These are phyloP conservation scores for Piliocolobus tephrosceles DNA, from an alignment of 2,113 vertebrate species.

Conservation along the genomic window DNA sequence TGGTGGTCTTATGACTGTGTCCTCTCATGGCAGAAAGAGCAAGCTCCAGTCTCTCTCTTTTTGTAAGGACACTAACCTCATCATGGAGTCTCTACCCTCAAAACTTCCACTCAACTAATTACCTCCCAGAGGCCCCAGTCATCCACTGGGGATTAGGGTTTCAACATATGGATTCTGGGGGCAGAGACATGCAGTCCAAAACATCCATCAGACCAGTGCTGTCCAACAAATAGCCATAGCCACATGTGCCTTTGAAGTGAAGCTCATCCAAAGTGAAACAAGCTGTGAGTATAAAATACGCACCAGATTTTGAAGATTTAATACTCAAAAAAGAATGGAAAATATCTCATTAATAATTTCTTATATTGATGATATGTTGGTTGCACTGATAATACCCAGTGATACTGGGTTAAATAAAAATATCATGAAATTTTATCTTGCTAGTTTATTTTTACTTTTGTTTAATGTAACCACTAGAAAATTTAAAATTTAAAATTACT, in stretches of 20 bases:
- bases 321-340: background rate
- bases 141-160: background rate
- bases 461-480: constrained; percentile 1
- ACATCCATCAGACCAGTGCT: background rate
- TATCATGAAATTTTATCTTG: background rate
- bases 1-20: background rate
- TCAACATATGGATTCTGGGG: background rate
- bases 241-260: background rate
- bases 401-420: constrained; percentile 1
- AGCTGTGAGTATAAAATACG: background rate
- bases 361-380: background rate
- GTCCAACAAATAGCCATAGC: background rate
- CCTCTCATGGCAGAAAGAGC: background rate
- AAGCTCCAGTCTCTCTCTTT: background rate
- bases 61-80: background rate
- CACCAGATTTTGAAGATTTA: background rate
- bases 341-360: background rate
- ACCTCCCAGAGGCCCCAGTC: background rate
- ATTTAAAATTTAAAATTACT: background rate
- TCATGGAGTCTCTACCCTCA: background rate
- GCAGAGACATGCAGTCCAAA: background rate
- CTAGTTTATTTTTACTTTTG: constrained; percentile 5
- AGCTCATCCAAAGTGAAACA: background rate
- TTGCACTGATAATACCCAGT: background rate
- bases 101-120: background rate